Evolutionary conservation across 2,113 vertebrate genomes (phyloP).

Genomic region (Peromyscus leucopus): DNA sequence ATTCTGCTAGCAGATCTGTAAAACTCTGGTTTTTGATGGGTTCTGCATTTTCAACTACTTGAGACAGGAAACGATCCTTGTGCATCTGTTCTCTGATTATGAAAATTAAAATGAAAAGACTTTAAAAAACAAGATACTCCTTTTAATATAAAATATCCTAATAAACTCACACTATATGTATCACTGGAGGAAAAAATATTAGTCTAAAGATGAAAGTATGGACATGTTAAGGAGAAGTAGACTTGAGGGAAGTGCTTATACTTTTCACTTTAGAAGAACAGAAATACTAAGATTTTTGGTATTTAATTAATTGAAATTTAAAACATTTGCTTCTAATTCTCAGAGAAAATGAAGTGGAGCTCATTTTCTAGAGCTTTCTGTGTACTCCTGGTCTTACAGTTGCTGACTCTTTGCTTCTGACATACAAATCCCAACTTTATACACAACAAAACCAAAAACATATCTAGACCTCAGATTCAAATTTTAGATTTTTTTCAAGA

Average conservation of each 20-base stretch:
- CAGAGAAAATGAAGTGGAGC: not conserved
- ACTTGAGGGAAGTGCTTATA: slow-evolving; percentile 2
- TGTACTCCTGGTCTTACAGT: not conserved
- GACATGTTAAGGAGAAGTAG: not conserved
- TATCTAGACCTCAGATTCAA: not conserved
- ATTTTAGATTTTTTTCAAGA: not conserved
- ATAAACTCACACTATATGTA: not conserved
- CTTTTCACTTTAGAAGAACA: slow-evolving; percentile 21
- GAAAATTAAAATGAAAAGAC: slow-evolving; percentile 55
- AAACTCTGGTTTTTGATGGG: slow-evolving; percentile 85
- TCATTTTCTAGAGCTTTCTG: not conserved
- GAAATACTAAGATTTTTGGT: slow-evolving; percentile 17
- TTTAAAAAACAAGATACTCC: not conserved
- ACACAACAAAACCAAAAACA: not conserved
- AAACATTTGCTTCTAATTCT: slow-evolving; percentile 34
- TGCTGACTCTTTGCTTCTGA: not conserved
- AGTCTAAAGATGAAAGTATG: slow-evolving; percentile 45
- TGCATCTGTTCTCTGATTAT: slow-evolving; percentile 90
- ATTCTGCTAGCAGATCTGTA: slow-evolving; percentile 90
- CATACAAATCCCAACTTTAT: not conserved
- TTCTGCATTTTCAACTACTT: slow-evolving; percentile 78
- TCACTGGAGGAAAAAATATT: not conserved
- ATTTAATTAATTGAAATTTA: slow-evolving; percentile 36
- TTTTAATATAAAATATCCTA: slow-evolving; percentile 53
- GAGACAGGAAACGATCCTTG: slow-evolving; percentile 82